Conservation (phyloP, 2,113 vertebrate species). For the Psittacus erithacus region DNA sequence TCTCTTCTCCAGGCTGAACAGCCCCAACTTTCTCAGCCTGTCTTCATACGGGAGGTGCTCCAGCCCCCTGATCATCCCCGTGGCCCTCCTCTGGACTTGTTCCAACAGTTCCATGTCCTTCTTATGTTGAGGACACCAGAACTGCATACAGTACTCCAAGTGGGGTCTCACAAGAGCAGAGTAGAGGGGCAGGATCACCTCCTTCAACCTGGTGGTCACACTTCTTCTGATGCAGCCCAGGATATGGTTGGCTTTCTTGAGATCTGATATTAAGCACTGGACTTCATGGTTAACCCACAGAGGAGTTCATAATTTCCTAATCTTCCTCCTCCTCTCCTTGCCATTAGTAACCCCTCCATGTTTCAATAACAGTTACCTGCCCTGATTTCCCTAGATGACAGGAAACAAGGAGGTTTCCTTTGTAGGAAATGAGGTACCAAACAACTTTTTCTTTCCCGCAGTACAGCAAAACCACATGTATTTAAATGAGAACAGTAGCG, state of each 20-base stretch:
- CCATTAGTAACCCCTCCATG: neutral
- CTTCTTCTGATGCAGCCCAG: neutral
- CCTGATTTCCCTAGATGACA: neutral
- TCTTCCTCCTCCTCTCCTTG: neutral
- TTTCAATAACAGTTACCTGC: neutral
- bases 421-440: neutral
- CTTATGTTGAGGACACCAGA: too few relatives aligned
- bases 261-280: neutral
- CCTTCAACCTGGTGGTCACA: neutral
- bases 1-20: too few relatives aligned
- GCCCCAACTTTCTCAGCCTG: too few relatives aligned
- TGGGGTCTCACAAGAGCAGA: too few relatives aligned
- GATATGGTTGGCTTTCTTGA: neutral
- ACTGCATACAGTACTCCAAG: too few relatives aligned
- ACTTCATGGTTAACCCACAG: neutral
- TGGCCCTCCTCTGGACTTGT: too few relatives aligned
- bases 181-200: neutral
- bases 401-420: neutral
- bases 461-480: neutral
- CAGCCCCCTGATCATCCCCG: too few relatives aligned
- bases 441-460: neutral
- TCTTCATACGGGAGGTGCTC: too few relatives aligned
- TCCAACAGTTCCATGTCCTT: too few relatives aligned
- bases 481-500: neutral
- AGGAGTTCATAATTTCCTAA: neutral